Base-by-base conservation (phyloP, 2,888 invertebrate genomes). In the Drosophila limbata region DNA sequence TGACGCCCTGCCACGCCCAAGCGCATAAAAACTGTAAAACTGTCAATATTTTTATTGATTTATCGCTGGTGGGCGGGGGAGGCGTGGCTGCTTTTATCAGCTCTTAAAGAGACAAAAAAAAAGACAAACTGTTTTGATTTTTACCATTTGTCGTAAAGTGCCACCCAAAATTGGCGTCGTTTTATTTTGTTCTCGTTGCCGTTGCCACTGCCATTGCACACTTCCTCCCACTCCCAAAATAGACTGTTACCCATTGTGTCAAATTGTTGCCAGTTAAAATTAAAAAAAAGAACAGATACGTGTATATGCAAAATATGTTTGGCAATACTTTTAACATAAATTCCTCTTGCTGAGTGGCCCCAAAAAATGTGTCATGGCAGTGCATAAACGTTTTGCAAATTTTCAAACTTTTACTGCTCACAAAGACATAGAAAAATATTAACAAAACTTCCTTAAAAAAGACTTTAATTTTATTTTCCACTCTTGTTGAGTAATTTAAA, bases 11-110 rank as follows among this genome's bases (percentile, higher is more conserved):
- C 69, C 51, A 56, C 61, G 59, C 67, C 56, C 64, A 17, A 17
- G 2, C 13, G 33, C 15, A 44, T 45, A 51, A 57, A 62, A 70
- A 60, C 75, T 65, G 59, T 64, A 64, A 77, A 88, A 75, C 79
- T 86, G 84, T 78, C 89, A 78, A 88, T 75, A 81, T 78, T 77
- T 84, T 61, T 82, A 84, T 84, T 84, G 83, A 84, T 84, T 88
- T 79, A 87, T 82, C 40, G 51, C 62, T 31, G 8, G 8, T 2
- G 5, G 28, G 8, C 28, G 33, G 8, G 21, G 70, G n/a, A 6
- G 39, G 48, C 56, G 39, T 47, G 15, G 8, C 31, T 53, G 42
- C 50, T 56, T 48, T 35, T 67, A 64, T 71, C 47, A 45, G 51
- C 59, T 50, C 21, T 28, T 62, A 68, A 60, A 78, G n/a, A 25